phyloP scores from a whole-genome alignment of 2,888 invertebrate genomes.

The Sarcophaga variegata region DNA sequence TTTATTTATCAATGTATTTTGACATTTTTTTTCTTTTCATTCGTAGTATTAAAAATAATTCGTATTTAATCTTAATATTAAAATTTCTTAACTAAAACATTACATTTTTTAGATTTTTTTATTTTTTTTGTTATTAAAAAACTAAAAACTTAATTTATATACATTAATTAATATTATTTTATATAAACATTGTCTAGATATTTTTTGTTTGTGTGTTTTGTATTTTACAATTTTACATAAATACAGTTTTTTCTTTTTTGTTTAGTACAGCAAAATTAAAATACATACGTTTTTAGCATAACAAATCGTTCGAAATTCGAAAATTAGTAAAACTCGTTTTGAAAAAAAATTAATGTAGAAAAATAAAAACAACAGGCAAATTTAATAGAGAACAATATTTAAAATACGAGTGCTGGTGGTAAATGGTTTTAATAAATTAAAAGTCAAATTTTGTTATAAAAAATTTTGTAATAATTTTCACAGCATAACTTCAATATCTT shows the following conservation, averaged over 20 bases:
- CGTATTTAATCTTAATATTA: constrained; percentile 49
- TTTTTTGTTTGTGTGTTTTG: background rate
- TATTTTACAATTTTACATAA: constrained; percentile 60
- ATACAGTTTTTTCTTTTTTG: constrained; percentile 22
- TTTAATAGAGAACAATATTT: background rate
- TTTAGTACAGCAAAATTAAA: constrained; percentile 22
- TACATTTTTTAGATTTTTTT: constrained; percentile 15
- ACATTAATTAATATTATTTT: constrained; percentile 24
- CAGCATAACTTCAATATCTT: constrained; percentile 78
- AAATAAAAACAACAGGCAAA: background rate
- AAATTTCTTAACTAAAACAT: constrained; percentile 33
- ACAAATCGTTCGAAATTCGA: constrained; percentile 31
- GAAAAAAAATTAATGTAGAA: constrained; percentile 1
- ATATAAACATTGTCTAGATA: background rate
- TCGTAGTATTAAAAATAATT: constrained; percentile 58
- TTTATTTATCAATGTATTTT: constrained; percentile 28
- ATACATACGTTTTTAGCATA: background rate
- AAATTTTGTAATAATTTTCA: constrained; percentile 60
- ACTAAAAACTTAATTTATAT: constrained; percentile 39
- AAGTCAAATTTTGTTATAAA: background rate
- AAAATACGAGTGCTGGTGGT: background rate
- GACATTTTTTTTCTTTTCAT: constrained; percentile 8
- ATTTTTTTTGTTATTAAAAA: constrained; percentile 9
- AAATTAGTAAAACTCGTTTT: constrained; percentile 30
- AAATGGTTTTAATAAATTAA: background rate